Percentiles rank a stretch among this genome's conserved stretches.
These are phyloP conservation scores for Pyrrhosoma nymphula DNA, from an alignment of 2,888 invertebrate species.

Conservation along the genomic window DNA sequence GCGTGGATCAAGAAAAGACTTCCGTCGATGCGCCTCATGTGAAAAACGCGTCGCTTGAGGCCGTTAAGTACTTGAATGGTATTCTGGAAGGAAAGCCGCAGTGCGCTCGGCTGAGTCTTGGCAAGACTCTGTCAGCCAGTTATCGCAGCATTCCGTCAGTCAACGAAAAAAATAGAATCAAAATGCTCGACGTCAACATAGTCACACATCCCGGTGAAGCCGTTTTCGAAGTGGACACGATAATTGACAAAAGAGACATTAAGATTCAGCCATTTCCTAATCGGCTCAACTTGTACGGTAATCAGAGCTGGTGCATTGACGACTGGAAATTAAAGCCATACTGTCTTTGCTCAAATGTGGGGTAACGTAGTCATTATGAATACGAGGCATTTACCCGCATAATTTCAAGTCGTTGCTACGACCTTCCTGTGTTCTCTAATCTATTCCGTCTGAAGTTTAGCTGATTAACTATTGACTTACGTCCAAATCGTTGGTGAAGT, in stretches of 20 bases:
- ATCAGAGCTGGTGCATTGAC: constrained; percentile 9
- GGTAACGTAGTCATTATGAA: background rate
- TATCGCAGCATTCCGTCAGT: background rate
- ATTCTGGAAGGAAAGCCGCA: background rate
- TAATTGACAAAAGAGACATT: background rate
- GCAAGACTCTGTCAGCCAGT: background rate
- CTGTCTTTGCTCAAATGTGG: background rate
- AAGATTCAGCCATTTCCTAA: background rate
- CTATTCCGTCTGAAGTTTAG: no score
- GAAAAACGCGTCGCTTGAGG: background rate
- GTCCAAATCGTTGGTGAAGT: no score
- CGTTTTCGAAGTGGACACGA: background rate
- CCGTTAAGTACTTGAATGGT: background rate
- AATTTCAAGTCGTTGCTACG: no score
- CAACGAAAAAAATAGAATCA: background rate
- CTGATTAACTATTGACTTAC: no score
- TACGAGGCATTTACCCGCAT: no score
- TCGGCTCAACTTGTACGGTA: background rate
- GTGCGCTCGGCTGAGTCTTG: background rate
- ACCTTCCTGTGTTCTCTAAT: no score
- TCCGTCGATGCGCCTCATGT: background rate
- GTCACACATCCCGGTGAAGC: background rate
- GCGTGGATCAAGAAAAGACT: background rate
- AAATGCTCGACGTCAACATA: background rate
- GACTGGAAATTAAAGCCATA: constrained; percentile 13